Evolutionary conservation across 1,140 invertebrate genomes (phyloP).

Genomic region (Neomicropteryx cornuta): DNA sequence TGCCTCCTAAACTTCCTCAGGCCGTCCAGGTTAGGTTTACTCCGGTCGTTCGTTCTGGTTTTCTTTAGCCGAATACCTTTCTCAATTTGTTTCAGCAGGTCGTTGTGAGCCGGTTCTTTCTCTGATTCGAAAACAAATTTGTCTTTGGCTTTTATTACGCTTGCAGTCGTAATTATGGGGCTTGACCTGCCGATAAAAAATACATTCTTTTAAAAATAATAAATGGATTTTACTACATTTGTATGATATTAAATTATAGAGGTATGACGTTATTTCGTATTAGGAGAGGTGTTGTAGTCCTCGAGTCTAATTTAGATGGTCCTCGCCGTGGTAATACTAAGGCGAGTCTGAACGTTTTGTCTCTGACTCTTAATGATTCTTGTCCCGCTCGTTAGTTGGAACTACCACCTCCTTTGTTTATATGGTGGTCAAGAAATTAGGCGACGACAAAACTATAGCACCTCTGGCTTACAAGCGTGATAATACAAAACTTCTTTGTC

Average conservation of each 20-base stretch:
- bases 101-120: slow-evolving; percentile 69
- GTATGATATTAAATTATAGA: too few species aligned
- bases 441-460: too few species aligned
- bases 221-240: too few species aligned
- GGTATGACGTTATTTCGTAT: too few species aligned
- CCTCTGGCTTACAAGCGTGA: too few species aligned
- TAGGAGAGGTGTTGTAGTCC: too few species aligned
- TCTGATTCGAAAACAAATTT: slow-evolving; percentile 86
- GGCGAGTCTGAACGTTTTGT: not conserved
- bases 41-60: slow-evolving; percentile 73
- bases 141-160: slow-evolving; percentile 54
- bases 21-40: slow-evolving; percentile 71
- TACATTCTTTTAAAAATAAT: too few species aligned
- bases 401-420: too few species aligned
- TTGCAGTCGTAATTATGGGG: slow-evolving; percentile 44
- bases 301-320: not conserved
- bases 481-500: too few species aligned
- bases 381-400: too few species aligned
- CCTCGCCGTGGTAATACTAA: not conserved
- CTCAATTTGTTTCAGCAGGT: slow-evolving; percentile 74
- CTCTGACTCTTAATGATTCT: not conserved
- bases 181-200: slow-evolving; percentile 40
- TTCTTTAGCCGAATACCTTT: slow-evolving; percentile 64
- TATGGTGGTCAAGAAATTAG: too few species aligned
- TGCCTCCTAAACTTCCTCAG: slow-evolving; percentile 77